These are phyloP conservation scores for Strix uralensis DNA, from an alignment of 2,113 vertebrate species.

Conservation along the genomic window DNA sequence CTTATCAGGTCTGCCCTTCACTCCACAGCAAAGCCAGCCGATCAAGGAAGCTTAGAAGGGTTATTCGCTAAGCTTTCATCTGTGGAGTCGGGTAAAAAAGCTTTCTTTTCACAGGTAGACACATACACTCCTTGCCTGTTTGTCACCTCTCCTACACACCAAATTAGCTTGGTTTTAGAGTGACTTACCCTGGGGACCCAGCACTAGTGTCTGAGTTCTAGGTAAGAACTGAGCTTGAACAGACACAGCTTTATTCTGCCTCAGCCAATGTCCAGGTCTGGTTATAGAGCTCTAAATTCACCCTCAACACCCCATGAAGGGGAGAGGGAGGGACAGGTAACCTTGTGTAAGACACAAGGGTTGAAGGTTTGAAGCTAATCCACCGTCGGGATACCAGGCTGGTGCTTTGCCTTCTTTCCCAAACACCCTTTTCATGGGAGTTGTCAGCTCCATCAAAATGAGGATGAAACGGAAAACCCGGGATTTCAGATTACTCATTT, in stretches of 20 bases:
- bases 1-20: conserved; percentile 14
- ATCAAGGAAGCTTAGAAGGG: conserved; percentile 13
- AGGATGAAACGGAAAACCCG: fast-evolving
- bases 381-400: neutral
- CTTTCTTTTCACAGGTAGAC: neutral
- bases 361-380: neutral
- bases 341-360: neutral
- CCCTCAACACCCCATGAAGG: neutral
- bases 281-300: neutral
- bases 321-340: neutral
- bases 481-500: neutral
- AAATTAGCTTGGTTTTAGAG: neutral
- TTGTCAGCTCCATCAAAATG: neutral
- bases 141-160: neutral
- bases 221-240: neutral
- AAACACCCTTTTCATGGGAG: neutral
- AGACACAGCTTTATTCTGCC: neutral
- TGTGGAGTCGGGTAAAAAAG: neutral
- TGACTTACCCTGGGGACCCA: neutral
- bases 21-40: conserved; percentile 12
- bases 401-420: neutral
- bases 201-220: neutral
- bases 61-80: neutral
- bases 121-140: fast-evolving
- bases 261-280: neutral